phyloP scores from a whole-genome alignment of 2,797 vertebrate species.

The Neoniphon sammara region DNA sequence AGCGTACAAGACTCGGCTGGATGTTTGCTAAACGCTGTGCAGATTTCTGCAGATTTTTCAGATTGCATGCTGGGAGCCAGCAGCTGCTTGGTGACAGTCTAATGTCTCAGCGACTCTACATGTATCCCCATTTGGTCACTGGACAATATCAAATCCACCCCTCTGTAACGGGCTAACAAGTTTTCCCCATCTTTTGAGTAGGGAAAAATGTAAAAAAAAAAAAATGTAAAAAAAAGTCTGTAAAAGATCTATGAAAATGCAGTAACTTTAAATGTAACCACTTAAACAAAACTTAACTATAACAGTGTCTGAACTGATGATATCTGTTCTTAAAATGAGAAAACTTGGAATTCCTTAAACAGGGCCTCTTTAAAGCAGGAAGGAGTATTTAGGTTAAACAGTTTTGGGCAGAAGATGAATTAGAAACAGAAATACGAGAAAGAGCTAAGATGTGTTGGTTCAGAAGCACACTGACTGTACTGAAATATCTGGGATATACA shows the following conservation, averaged over 20 bases:
- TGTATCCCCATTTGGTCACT: too few species aligned
- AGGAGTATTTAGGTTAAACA: slow-evolving; percentile 37
- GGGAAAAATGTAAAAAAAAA: too few species aligned
- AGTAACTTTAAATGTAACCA: too few species aligned
- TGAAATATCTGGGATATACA: slow-evolving; percentile 30
- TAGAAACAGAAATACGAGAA: slow-evolving; percentile 25
- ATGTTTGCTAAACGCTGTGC: too few species aligned
- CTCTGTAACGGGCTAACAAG: too few species aligned
- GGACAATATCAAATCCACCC: too few species aligned
- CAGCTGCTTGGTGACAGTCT: too few species aligned
- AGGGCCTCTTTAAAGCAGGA: slow-evolving; percentile 29
- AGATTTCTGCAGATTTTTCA: too few species aligned
- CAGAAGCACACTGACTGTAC: background rate
- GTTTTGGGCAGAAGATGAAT: slow-evolving; percentile 3
- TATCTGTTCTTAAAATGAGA: slow-evolving; percentile 7
- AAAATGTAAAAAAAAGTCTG: background rate
- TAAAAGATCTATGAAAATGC: background rate
- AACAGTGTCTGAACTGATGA: background rate
- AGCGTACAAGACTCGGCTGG: too few species aligned
- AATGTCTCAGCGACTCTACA: too few species aligned
- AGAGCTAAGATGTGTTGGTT: slow-evolving; percentile 17
- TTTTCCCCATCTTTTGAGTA: too few species aligned
- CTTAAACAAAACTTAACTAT: background rate
- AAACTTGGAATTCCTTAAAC: slow-evolving; percentile 5
- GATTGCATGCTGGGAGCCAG: too few species aligned